Evolutionary conservation across 2,797 vertebrate species (phyloP).

Genomic region (Avahi laniger): DNA sequence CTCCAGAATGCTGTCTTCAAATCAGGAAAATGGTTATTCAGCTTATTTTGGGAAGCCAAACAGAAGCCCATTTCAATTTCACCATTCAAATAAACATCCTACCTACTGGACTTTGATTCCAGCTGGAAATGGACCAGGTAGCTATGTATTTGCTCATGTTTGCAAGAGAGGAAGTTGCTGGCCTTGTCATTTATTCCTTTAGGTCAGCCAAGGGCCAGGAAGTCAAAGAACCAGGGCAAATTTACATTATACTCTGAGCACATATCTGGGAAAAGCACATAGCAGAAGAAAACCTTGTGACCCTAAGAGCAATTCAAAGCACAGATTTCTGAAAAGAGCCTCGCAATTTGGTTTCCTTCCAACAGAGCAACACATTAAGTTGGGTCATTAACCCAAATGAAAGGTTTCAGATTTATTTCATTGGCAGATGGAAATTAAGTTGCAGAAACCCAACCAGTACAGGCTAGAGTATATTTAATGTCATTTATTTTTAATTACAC

Average conservation of each 20-base stretch:
- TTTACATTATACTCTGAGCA: not conserved
- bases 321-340: not conserved
- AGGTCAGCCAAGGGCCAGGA: not conserved
- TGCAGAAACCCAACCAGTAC: not conserved
- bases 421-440: slow-evolving; percentile 57
- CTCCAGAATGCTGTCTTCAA: not conserved
- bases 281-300: not conserved
- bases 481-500: slow-evolving; percentile 61
- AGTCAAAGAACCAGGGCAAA: not conserved
- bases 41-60: slow-evolving; percentile 21
- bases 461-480: slow-evolving; percentile 35
- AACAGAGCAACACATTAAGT: not conserved
- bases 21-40: not conserved
- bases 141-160: not conserved
- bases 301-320: not conserved
- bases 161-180: not conserved
- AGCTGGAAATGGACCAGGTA: slow-evolving; percentile 41
- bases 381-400: slow-evolving; percentile 34
- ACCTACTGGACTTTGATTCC: not conserved
- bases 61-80: not conserved
- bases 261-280: not conserved
- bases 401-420: slow-evolving; percentile 48
- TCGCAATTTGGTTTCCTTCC: slow-evolving; percentile 20
- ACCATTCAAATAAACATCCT: not conserved
- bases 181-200: not conserved